phyloP scores from a whole-genome alignment of 2,113 vertebrate species.

The Siphamia tubifer region DNA sequence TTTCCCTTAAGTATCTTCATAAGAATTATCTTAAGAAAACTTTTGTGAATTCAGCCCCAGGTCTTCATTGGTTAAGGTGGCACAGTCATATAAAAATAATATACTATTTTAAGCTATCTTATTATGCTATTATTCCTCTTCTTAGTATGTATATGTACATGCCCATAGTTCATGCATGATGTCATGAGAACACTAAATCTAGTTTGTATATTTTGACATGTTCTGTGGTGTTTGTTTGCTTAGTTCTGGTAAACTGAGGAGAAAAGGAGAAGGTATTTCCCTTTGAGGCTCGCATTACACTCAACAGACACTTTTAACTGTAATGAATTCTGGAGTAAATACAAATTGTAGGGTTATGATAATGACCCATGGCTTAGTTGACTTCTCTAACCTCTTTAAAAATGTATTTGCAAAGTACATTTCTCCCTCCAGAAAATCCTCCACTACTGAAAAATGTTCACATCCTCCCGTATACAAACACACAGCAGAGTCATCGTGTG shows the following conservation, averaged over 20 bases:
- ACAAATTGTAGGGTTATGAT: background rate
- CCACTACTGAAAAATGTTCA: too few relatives aligned
- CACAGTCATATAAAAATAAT: slow-evolving; percentile 20
- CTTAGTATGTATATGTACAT: background rate
- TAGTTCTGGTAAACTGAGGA: slow-evolving; percentile 21
- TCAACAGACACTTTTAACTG: too few relatives aligned
- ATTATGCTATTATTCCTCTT: background rate
- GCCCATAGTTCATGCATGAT: background rate
- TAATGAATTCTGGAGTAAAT: background rate
- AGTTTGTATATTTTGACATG: slow-evolving; percentile 18
- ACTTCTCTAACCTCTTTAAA: background rate
- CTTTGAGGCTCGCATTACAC: background rate
- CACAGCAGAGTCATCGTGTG: too few relatives aligned
- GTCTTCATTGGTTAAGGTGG: too few relatives aligned
- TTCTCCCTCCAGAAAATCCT: too few relatives aligned
- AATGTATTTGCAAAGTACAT: background rate
- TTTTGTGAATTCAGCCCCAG: too few relatives aligned
- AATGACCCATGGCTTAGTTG: background rate
- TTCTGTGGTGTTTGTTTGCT: slow-evolving; percentile 6
- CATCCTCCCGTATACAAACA: too few relatives aligned
- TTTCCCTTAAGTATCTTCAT: too few relatives aligned
- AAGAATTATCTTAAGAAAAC: too few relatives aligned
- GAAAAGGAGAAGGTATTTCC: background rate
- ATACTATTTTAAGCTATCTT: slow-evolving; percentile 30
- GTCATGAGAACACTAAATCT: fast-evolving